These are phyloP conservation scores for Dioctria rufipes DNA, from an alignment of 2,888 invertebrate species.

Conservation along the genomic window DNA sequence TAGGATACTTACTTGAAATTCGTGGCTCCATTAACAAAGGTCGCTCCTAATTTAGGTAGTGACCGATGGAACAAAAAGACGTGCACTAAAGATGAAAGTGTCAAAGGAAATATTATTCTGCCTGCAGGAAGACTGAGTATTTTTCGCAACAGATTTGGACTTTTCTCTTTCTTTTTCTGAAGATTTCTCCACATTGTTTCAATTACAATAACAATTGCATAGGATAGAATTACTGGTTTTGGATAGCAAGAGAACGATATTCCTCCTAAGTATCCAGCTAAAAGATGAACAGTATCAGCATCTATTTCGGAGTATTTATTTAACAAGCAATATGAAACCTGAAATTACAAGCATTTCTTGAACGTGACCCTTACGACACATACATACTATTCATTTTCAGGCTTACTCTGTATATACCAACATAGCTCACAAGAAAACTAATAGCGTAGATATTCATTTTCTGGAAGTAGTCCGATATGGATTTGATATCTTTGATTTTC, in stretches of 20 bases:
- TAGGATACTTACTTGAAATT: constrained; percentile 8
- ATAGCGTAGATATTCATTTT: constrained; percentile 55
- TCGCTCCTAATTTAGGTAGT: background rate
- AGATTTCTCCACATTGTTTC: background rate
- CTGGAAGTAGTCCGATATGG: background rate
- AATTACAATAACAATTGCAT: constrained; percentile 58
- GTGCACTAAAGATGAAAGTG: background rate
- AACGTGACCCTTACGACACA: too few species aligned
- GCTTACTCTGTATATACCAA: constrained; percentile 66
- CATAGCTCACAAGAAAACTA: constrained; percentile 63
- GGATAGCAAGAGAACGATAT: constrained; percentile 63
- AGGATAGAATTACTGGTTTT: constrained; percentile 63
- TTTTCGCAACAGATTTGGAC: background rate
- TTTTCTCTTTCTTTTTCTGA: background rate
- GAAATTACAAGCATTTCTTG: background rate
- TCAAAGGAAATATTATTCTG: background rate
- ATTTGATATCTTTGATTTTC: constrained; percentile 24
- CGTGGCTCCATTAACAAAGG: constrained; percentile 7
- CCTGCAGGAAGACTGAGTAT: constrained; percentile 4
- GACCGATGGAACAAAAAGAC: constrained; percentile 3
- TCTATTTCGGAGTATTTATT: constrained; percentile 57
- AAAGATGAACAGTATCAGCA: constrained; percentile 43
- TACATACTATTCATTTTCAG: background rate
- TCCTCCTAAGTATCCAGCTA: constrained; percentile 64
- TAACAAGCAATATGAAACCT: constrained; percentile 63